Evolutionary conservation across 1,140 invertebrate species (phyloP).

Genomic region (Drosophila suzukii): DNA sequence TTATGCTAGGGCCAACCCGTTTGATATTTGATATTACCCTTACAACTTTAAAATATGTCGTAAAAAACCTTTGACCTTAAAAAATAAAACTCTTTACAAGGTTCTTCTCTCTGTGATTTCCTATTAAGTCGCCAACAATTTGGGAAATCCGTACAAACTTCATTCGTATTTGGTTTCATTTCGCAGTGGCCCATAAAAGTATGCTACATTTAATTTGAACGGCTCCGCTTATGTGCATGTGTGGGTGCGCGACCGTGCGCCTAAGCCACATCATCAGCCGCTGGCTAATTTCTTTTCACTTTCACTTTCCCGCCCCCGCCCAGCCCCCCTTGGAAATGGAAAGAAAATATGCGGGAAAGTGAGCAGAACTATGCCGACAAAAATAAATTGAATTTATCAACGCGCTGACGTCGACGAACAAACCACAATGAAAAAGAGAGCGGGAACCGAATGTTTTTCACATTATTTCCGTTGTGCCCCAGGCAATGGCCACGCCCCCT

Average conservation of each 20-base stretch:
- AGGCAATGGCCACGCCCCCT: conserved; percentile 12
- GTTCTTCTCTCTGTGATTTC: not conserved
- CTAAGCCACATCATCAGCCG: conserved; percentile 53
- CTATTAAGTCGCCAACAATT: conserved; percentile 23
- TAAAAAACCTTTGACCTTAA: not conserved
- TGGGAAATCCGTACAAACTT: conserved; percentile 27
- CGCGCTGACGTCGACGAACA: conserved; percentile 44
- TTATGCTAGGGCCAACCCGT: conserved; percentile 15
- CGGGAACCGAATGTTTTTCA: conserved; percentile 31
- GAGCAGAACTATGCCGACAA: conserved; percentile 54
- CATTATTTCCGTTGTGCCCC: conserved; percentile 49
- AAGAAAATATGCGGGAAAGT: conserved; percentile 65
- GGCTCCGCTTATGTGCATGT: conserved; percentile 62
- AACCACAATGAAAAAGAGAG: not conserved
- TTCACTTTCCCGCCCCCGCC: conserved; percentile 3
- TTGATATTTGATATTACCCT: not conserved
- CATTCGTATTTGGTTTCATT: conserved; percentile 30
- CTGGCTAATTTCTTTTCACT: conserved; percentile 55
- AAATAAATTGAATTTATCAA: conserved; percentile 81
- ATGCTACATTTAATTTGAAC: conserved; percentile 70
- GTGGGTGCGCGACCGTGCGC: conserved; percentile 63
- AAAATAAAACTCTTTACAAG: not conserved
- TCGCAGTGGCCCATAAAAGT: conserved; percentile 59
- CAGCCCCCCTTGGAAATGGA: conserved; percentile 48
- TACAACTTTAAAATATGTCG: not conserved